Evolutionary conservation across 2,888 invertebrate genomes (phyloP).

Genomic region (Mayetiola destructor): DNA sequence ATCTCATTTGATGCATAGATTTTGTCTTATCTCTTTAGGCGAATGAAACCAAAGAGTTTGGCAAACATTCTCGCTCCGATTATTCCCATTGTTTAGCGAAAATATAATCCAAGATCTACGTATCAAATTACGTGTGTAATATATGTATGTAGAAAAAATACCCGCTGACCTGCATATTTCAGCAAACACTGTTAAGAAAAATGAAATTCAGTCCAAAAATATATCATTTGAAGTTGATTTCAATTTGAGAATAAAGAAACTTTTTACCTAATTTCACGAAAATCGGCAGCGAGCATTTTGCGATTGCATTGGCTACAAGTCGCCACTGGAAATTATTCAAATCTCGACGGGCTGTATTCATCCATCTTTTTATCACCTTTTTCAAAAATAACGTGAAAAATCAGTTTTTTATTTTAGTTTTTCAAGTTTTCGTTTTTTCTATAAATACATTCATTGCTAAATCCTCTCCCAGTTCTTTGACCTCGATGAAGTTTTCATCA

Average conservation of each 20-base stretch:
- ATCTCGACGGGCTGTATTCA: slow-evolving; percentile 76
- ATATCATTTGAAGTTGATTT: too few relatives aligned
- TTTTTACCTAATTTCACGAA: slow-evolving; percentile 87
- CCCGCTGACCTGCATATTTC: background rate
- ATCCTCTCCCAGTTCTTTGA: slow-evolving; percentile 79
- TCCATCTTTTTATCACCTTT: slow-evolving; percentile 58
- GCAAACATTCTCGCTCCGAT: too few relatives aligned
- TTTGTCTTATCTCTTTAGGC: too few relatives aligned
- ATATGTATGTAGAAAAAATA: too few relatives aligned
- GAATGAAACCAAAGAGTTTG: too few relatives aligned
- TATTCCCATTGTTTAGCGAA: too few relatives aligned
- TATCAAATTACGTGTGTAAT: too few relatives aligned
- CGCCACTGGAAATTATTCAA: slow-evolving; percentile 89
- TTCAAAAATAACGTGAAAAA: background rate
- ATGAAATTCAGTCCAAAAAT: too few relatives aligned
- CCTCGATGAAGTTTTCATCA: slow-evolving; percentile 79
- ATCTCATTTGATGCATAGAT: too few relatives aligned
- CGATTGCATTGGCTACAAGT: slow-evolving; percentile 82
- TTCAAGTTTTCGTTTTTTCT: slow-evolving; percentile 33
- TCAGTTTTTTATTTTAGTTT: background rate
- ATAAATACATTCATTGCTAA: slow-evolving; percentile 84
- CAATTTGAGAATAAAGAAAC: too few relatives aligned
- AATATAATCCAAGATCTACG: too few relatives aligned
- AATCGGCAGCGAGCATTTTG: slow-evolving; percentile 85
- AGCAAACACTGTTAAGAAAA: background rate